Evolutionary conservation across 1,140 invertebrate species (phyloP).

Genomic region (Neodiprion lecontei): DNA sequence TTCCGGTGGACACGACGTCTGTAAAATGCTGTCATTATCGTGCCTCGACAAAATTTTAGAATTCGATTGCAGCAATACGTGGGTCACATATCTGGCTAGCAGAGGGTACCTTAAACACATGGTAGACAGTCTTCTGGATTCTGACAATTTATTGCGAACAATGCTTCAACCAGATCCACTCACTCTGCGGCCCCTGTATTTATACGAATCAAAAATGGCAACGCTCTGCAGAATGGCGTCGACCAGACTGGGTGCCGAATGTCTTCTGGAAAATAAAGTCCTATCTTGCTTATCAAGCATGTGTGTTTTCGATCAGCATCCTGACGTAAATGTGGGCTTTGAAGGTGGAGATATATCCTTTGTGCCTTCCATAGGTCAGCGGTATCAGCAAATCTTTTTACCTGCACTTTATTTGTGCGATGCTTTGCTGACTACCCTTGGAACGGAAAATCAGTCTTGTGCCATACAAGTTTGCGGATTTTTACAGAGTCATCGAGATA

Average conservation of each 20-base stretch:
- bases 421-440: slow-evolving; percentile 80
- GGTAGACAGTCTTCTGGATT: slow-evolving; percentile 79
- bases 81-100: slow-evolving; percentile 76
- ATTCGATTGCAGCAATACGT: slow-evolving; percentile 75
- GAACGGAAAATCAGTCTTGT: slow-evolving; percentile 81
- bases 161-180: slow-evolving; percentile 74
- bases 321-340: slow-evolving; percentile 67
- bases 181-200: slow-evolving; percentile 78
- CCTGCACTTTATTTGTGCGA: slow-evolving; percentile 82
- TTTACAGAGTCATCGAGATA: slow-evolving; percentile 80
- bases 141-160: slow-evolving; percentile 74
- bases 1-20: slow-evolving; percentile 86
- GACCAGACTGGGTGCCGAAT: slow-evolving; percentile 75
- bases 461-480: slow-evolving; percentile 81
- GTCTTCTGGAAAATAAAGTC: slow-evolving; percentile 77
- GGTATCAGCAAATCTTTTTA: slow-evolving; percentile 83
- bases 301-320: slow-evolving; percentile 79
- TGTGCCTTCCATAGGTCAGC: slow-evolving; percentile 67
- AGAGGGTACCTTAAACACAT: slow-evolving; percentile 86
- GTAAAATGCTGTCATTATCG: slow-evolving; percentile 85
- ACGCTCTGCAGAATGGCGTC: slow-evolving; percentile 78
- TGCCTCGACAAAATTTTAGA: slow-evolving; percentile 82
- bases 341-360: slow-evolving; percentile 59
- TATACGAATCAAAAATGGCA: slow-evolving; percentile 89
- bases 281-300: slow-evolving; percentile 78